These are phyloP conservation scores for Lycophotia porphyrea DNA, from an alignment of 2,888 invertebrate genomes.

Conservation along the genomic window DNA sequence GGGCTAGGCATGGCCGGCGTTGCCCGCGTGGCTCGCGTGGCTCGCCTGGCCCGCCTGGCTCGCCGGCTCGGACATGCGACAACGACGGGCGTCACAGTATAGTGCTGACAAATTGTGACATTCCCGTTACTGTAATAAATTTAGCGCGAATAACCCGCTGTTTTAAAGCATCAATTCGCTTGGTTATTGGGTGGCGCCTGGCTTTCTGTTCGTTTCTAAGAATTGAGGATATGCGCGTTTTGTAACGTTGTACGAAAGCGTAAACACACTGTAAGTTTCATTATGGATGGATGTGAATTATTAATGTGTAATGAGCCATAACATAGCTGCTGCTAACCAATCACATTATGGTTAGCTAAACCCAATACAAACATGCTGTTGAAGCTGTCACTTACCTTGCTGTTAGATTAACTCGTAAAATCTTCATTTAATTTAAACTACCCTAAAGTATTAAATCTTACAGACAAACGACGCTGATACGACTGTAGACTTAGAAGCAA, in stretches of 20 bases:
- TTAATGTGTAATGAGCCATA: neutral
- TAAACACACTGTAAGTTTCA: neutral
- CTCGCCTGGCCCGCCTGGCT: neutral
- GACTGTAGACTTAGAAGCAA: neutral
- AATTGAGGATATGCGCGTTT: neutral
- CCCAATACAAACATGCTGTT: neutral
- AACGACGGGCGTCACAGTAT: conserved; percentile 1
- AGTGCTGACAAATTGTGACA: conserved; percentile 44
- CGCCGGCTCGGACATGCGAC: neutral
- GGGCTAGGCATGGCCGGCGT: conserved; percentile 8
- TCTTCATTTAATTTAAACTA: conserved; percentile 3
- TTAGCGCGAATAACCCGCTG: conserved; percentile 19
- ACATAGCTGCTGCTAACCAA: neutral
- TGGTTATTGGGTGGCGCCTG: neutral
- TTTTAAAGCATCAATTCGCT: conserved; percentile 2
- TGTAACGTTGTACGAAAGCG: neutral
- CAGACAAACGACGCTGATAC: neutral
- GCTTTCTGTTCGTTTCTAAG: neutral
- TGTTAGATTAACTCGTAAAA: neutral
- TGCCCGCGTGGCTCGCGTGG: neutral
- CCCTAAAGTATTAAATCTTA: conserved; percentile 9
- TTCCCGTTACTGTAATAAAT: conserved; percentile 33
- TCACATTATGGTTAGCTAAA: neutral
- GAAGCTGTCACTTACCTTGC: neutral
- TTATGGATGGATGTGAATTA: neutral